These are phyloP conservation scores for Clarias magur DNA, from an alignment of 2,113 vertebrate species.

Conservation along the genomic window DNA sequence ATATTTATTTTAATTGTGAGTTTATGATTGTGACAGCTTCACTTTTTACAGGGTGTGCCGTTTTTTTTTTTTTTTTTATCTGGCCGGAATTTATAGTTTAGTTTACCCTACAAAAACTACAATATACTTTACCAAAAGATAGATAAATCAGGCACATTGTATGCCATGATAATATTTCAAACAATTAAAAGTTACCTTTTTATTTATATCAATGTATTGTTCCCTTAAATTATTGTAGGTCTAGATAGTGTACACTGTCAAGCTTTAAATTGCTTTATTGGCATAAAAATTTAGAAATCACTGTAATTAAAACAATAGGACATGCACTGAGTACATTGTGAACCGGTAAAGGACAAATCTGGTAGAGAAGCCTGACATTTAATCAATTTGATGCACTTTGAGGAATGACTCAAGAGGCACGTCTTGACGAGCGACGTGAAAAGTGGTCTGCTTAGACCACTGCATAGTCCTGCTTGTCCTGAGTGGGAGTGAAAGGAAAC, in stretches of 20 bases:
- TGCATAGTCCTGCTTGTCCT: not conserved
- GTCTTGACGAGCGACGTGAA: slow-evolving; percentile 23
- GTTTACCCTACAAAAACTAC: not conserved
- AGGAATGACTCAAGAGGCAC: not conserved
- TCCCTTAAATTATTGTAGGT: not conserved
- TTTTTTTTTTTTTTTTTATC: too few relatives aligned
- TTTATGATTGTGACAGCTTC: too few relatives aligned
- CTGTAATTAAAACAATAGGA: not conserved
- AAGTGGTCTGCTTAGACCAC: not conserved
- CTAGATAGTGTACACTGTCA: not conserved
- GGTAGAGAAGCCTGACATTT: slow-evolving; percentile 10
- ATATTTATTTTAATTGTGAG: not conserved
- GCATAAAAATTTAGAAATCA: not conserved
- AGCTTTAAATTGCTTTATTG: not conserved
- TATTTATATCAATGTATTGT: not conserved
- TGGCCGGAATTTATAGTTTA: not conserved
- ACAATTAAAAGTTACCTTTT: not conserved
- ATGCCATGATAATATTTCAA: not conserved
- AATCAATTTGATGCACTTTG: slow-evolving; percentile 14
- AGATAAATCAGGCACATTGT: too few relatives aligned
- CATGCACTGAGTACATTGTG: not conserved
- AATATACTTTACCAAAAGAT: not conserved
- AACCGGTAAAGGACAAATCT: slow-evolving; percentile 16
- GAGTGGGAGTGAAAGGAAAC: slow-evolving; percentile 15
- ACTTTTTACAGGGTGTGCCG: too few relatives aligned